These are phyloP conservation scores for Sebastes diploproa DNA, from an alignment of 2,797 vertebrate species.

Conservation along the genomic window DNA sequence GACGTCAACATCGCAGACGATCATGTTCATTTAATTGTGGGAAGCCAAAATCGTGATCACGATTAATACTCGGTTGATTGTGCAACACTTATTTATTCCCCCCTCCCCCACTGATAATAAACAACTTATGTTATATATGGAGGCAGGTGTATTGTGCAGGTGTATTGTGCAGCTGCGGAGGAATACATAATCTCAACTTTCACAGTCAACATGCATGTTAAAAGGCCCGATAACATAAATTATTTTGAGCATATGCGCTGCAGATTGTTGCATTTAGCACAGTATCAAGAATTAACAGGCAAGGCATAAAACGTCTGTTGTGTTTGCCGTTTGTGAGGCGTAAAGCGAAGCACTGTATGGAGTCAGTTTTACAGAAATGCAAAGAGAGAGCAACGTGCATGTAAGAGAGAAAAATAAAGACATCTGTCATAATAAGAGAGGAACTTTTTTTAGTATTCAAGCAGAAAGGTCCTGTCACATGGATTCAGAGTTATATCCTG, in stretches of 20 bases:
- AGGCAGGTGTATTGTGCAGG: neutral
- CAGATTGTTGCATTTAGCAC: constrained; percentile 10
- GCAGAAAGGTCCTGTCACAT: constrained; percentile 48
- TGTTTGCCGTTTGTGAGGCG: neutral
- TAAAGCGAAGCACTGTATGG: neutral
- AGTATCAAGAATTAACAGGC: neutral
- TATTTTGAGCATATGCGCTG: constrained; percentile 5
- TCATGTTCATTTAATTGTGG: too few relatives aligned
- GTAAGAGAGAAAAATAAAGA: constrained; percentile 12
- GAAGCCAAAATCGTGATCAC: too few relatives aligned
- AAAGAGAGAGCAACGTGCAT: neutral
- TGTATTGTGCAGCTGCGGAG: neutral
- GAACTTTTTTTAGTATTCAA: constrained; percentile 17
- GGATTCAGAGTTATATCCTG: constrained; percentile 20
- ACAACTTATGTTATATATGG: neutral
- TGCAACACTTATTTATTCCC: too few relatives aligned
- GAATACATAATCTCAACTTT: neutral
- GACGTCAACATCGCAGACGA: too few relatives aligned
- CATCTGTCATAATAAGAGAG: constrained; percentile 18
- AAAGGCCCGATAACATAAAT: neutral
- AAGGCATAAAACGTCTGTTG: neutral
- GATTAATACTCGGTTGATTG: too few relatives aligned
- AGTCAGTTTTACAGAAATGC: constrained; percentile 12
- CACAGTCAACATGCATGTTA: neutral
- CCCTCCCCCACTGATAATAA: neutral